A percentile compares a stretch with the other conserved stretches of the same genome.
Evolutionary conservation across 2,888 invertebrate species (phyloP).

Genomic region (Pterostichus niger): DNA sequence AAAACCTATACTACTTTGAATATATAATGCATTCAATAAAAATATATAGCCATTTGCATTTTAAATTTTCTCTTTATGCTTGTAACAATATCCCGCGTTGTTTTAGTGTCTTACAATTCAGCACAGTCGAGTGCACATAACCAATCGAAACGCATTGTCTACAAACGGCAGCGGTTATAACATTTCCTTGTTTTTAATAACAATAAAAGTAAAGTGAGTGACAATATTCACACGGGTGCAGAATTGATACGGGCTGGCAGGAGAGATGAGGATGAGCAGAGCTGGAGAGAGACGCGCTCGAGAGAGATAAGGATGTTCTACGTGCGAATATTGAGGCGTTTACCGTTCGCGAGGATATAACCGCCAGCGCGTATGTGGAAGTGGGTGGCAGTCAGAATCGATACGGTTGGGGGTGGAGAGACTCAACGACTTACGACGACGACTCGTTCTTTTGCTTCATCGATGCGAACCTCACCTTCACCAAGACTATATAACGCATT

Average conservation of each 20-base stretch:
- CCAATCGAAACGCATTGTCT: slow-evolving; percentile 61
- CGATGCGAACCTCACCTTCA: background rate
- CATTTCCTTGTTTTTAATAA: slow-evolving; percentile 65
- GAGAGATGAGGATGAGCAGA: background rate
- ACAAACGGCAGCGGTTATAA: slow-evolving; percentile 49
- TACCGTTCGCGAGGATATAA: slow-evolving; percentile 32
- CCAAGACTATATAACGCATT: no score
- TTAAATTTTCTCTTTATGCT: slow-evolving; percentile 54
- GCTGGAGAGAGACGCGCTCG: slow-evolving; percentile 16
- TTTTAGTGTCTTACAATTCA: slow-evolving; percentile 48
- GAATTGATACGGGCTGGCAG: background rate
- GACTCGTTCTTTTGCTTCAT: background rate
- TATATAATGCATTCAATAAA: slow-evolving; percentile 64
- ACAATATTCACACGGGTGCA: slow-evolving; percentile 52
- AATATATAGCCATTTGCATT: slow-evolving; percentile 56
- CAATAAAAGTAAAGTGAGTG: slow-evolving; percentile 66
- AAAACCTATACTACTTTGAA: slow-evolving; percentile 56
- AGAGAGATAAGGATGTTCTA: slow-evolving; percentile 29
- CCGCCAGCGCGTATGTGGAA: slow-evolving; percentile 36
- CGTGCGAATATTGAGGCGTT: slow-evolving; percentile 65
- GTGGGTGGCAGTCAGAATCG: background rate
- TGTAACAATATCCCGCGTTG: slow-evolving; percentile 48
- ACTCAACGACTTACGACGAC: background rate
- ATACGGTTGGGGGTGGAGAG: background rate
- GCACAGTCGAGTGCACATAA: slow-evolving; percentile 40